phyloP scores from a whole-genome alignment of 2,113 vertebrate species.

The Blennius ocellaris region DNA sequence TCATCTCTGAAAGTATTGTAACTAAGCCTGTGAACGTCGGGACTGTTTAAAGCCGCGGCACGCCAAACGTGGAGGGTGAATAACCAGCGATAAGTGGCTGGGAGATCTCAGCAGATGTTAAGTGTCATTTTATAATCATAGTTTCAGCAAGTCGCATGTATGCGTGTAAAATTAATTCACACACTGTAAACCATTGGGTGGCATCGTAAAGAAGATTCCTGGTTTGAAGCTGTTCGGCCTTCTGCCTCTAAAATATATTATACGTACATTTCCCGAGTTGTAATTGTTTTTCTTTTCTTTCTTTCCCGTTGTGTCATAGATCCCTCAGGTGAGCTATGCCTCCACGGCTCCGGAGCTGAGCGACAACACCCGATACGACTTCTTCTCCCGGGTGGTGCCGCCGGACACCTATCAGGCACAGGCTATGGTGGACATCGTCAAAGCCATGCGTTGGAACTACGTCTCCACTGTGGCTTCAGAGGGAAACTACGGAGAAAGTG shows the following conservation, averaged over 20 bases:
- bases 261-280: not conserved
- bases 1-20: constrained; percentile 28
- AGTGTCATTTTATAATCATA: constrained; percentile 27
- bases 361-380: constrained; percentile 96
- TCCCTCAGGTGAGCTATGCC: constrained; percentile 97
- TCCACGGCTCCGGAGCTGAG: constrained; percentile 96
- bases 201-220: too few relatives aligned
- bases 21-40: constrained; percentile 49
- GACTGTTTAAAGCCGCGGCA: constrained; percentile 55
- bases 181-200: not conserved
- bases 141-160: not conserved
- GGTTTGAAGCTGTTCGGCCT: too few relatives aligned
- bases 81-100: constrained; percentile 17
- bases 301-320: constrained; percentile 76
- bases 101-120: constrained; percentile 55
- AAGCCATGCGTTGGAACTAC: constrained; percentile 95
- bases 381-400: constrained; percentile 95
- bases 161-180: constrained; percentile 11
- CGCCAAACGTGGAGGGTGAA: constrained; percentile 31
- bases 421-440: constrained; percentile 97
- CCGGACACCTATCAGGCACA: constrained; percentile 97
- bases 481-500: constrained; percentile 95
- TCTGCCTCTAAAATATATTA: too few relatives aligned
- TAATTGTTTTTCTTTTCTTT: constrained; percentile 11
- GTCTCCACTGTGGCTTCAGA: constrained; percentile 96